phyloP scores from a whole-genome alignment of 1,140 invertebrate genomes.

The Ptiloglossa arizonensis region DNA sequence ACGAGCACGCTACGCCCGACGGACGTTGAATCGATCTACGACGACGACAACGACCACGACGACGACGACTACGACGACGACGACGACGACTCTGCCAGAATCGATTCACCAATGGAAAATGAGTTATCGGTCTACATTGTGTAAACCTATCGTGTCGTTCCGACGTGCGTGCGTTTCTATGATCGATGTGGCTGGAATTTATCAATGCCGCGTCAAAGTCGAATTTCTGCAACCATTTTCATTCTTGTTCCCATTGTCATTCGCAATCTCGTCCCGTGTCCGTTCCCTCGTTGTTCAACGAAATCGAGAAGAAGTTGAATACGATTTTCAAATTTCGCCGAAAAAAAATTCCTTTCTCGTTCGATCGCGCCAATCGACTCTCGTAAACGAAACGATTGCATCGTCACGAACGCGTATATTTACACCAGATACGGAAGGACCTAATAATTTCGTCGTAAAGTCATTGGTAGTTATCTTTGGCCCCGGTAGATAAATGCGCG shows the following conservation, averaged over 20 bases:
- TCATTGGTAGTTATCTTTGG: too few species aligned
- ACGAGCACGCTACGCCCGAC: conserved; percentile 24
- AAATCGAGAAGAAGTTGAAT: background rate
- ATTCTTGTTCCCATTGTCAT: too few species aligned
- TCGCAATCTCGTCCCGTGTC: background rate
- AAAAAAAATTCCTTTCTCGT: too few species aligned
- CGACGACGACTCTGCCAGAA: background rate
- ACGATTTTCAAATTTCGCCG: too few species aligned
- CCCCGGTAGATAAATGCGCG: too few species aligned
- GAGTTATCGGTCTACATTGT: conserved; percentile 17
- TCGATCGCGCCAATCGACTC: too few species aligned
- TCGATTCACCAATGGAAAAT: conserved; percentile 32
- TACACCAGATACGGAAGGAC: too few species aligned
- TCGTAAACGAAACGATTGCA: too few species aligned
- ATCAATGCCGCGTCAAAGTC: background rate
- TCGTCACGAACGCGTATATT: too few species aligned
- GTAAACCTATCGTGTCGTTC: background rate
- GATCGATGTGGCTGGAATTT: conserved; percentile 18
- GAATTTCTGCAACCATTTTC: background rate
- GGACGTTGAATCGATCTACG: conserved; percentile 26
- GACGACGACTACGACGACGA: background rate
- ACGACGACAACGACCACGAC: background rate
- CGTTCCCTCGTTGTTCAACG: background rate
- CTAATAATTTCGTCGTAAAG: too few species aligned
- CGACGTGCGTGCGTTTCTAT: background rate